Evolutionary conservation across 1,140 invertebrate genomes (phyloP), one percentile per base, ranked within the genome.

Genomic region (Drosophila pruinosa): DNA sequence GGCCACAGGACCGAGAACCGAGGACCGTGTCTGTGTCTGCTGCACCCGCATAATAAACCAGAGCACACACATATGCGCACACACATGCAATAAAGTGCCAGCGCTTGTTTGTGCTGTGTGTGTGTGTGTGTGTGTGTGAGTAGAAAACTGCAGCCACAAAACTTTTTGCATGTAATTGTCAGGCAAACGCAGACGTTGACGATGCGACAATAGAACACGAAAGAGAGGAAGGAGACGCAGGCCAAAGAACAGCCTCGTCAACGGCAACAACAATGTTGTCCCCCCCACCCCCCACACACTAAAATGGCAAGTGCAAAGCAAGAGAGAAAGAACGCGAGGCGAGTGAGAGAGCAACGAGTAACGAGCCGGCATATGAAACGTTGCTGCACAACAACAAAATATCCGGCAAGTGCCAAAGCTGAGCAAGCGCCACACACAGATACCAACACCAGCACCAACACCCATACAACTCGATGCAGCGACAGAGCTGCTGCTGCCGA

Each of bases 361-460:
- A 64, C 56, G 54, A 76, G 69, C 64, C 73, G 77, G 77, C 70
- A 77, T 69, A 80, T 76, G 73, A 80, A 80, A 80, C 77, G 77
- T 43, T 58, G 54, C 41, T 67, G 17, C 15, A 79, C 69, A 86
- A 74, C 81, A 85, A 78, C 77, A 85, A 79, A 79, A 79, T 82
- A 86, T 77, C 77, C 73, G 81, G 82, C 77, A 80, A 85, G 82
- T 81, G 81, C 65, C 65, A 72, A 65, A 74, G 81, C 70, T 64
- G 65, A 78, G 73, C 77, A 83, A 85, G 81, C 81, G 81, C 82
- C 81, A 88, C 82, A 86, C 82, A 73, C 77, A 86, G 50, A 78
- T 72, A 70, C 31, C 38, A 41, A 54, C 39, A 62, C 34, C 43
- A 22, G 21, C 48, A 62, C 47, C n/a, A 57, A 79, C 45, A 62